A percentile compares a stretch with the other conserved stretches of the same genome.
phyloP scores from a whole-genome alignment of 1,140 invertebrate species.

The Bactericera cockerelli region DNA sequence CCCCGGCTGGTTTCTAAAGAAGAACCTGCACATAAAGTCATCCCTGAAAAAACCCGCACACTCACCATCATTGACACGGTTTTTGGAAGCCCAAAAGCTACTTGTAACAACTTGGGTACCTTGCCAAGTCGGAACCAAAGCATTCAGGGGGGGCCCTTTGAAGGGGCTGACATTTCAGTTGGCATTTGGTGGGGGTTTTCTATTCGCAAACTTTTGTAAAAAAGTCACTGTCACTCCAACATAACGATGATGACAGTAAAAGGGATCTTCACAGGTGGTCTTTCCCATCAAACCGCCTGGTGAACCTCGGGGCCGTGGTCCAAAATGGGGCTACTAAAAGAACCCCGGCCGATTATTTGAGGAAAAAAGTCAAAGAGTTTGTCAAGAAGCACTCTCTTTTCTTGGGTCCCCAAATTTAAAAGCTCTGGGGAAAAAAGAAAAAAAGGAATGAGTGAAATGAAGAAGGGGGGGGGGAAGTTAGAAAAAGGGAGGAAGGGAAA shows the following conservation, averaged over 20 bases:
- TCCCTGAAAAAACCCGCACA: constrained; percentile 55
- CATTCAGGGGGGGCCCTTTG: constrained; percentile 78
- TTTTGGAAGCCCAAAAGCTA: constrained; percentile 78
- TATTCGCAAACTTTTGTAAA: constrained; percentile 94
- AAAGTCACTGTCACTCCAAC: constrained; percentile 87
- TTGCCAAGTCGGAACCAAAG: constrained; percentile 80
- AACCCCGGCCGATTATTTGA: constrained; percentile 63
- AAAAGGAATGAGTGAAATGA: constrained; percentile 85
- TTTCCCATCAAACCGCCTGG: constrained; percentile 44
- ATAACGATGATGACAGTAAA: constrained; percentile 82
- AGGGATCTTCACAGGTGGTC: constrained; percentile 71
- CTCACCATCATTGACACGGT: constrained; percentile 66
- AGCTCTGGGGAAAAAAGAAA: constrained; percentile 87
- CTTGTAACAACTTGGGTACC: constrained; percentile 74
- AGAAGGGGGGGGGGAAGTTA: constrained; percentile 50
- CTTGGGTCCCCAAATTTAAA: constrained; percentile 96
- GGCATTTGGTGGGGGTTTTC: constrained; percentile 81
- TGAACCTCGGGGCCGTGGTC: constrained; percentile 50
- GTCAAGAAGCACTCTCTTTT: constrained; percentile 99
- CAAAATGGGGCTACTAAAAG: constrained; percentile 62
- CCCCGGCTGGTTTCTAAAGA: constrained; percentile 59
- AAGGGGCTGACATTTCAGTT: constrained; percentile 78
- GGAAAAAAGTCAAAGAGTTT: constrained; percentile 86
- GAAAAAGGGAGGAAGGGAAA: constrained; percentile 47
- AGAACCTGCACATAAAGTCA: constrained; percentile 63